phyloP scores from a whole-genome alignment of 2,113 vertebrate genomes.

The Hemichromis elongatus region DNA sequence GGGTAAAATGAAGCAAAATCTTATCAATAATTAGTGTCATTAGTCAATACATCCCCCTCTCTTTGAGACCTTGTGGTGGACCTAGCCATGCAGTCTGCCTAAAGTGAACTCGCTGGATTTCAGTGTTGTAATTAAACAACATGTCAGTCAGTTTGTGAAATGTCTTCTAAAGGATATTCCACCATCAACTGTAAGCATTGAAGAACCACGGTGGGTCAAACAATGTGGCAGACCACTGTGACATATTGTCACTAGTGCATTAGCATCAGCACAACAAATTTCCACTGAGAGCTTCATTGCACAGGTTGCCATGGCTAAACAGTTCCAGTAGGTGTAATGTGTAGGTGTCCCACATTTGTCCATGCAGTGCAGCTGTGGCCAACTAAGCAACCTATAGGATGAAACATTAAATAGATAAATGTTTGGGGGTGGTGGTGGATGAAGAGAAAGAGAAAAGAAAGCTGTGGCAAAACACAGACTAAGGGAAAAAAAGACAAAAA shows the following conservation, averaged over 20 bases:
- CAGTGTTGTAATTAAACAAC: background rate
- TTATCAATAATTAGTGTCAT: background rate
- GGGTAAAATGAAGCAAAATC: background rate
- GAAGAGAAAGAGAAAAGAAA: background rate
- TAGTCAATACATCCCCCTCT: background rate
- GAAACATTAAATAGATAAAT: background rate
- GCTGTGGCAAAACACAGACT: background rate
- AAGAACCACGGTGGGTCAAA: background rate
- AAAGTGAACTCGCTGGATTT: background rate
- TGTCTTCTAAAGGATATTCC: background rate
- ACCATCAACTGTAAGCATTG: background rate
- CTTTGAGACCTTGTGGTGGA: background rate
- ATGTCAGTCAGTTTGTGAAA: background rate
- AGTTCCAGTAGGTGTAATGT: background rate
- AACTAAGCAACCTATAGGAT: background rate
- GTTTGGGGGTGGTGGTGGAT: background rate
- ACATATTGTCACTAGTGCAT: background rate
- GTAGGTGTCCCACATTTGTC: background rate
- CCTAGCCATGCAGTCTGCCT: background rate
- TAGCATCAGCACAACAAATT: background rate
- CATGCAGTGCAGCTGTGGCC: background rate
- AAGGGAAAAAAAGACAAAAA: background rate
- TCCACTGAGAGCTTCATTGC: background rate
- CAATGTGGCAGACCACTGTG: background rate
- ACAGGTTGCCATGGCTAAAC: background rate